Base-by-base conservation (phyloP, 2,888 invertebrate genomes). In the Aricia artaxerxes region DNA sequence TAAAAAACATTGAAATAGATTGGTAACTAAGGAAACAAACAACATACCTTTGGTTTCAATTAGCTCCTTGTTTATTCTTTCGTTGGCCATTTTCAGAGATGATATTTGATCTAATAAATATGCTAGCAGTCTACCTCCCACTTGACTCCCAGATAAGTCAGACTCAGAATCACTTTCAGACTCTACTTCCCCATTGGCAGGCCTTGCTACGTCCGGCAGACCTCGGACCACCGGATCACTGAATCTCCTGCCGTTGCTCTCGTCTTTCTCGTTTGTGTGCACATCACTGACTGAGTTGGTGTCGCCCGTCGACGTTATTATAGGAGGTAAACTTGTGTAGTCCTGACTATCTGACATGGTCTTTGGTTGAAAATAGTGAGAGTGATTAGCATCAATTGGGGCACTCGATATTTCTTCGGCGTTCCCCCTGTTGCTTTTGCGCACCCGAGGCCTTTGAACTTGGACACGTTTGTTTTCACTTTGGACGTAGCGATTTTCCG, bases 91-190 rank as follows among this genome's bases (percentile, higher is more conserved):
- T 87, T 97, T 97, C 84, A 97, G 87, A 79, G 96, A 89, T 85
- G 95, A 94, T 83, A 97, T 97, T 92, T 97, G 97, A 85, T 97
- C 97, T 82, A 97, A 95, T 57, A 97, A 92, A 80, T 96, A 96
- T 77, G 95, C 91, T 73, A 96, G 89, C 76, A 96, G 88, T 82
- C 95, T 93, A 82, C 95, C 95, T 76, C 96, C 96, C 78, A 95
- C 93, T 80, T 94, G 91, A 83, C 94, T 95, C 0, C 93, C 94
- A 1, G 95, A 95, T 40, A 93, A 87, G 53, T 92, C 91, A 4
- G 95, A 95, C 82, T 95, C 93, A 13, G 94, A 94, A 7, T 76
- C 76, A 53, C 53, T 57, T 78, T 95, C 96, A 0, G 95, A 95
- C 1, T 94, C 94, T 78, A 94, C 92, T 64, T 95, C 95, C 53